Evolutionary conservation across 2,888 invertebrate species (phyloP), one percentile per base, ranked within the genome.

Genomic region (Anorthoa munda): DNA sequence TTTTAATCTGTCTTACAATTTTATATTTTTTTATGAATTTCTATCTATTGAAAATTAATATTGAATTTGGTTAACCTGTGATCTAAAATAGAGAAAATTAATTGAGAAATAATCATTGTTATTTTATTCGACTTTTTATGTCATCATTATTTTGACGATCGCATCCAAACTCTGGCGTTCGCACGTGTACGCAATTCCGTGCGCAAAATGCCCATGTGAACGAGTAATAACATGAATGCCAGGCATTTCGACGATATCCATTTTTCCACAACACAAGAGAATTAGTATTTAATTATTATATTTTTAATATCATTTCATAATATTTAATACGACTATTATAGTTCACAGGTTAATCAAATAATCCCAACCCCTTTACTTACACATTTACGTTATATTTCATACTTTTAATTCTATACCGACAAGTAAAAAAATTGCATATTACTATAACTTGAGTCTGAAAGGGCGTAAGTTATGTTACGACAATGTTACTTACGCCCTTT

Each of bases 11-110:
- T 77, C 72, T 71, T 76, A 81, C 53, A 85, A 75, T 66, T 70
- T 75, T 71, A 72, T 69, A 58, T 48, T 50, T 66, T 66, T 75
- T 71, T 51, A 56, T 48, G 67, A 79, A 82, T 51, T 79, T 82
- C 77, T 84, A 77, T 86, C 73, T 85, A 86, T 81, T 81, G 81
- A 71, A 71, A 77, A 73, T 71, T 59, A 72, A 66, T 66, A 71
- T 50, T 12, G 3, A 56, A 60, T 70, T 53, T 66, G 59, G 56
- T 77, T 81, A 81, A 60, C 58, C 75, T 81, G 83, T 75, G 70
- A 75, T 21, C 56, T 68, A 53, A n/a, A 51, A 39, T 56, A 55
- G 31, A 55, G 39, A 3, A 26, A 31, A 59, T 31, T 51, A 50
- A 61, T 23, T 51, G 1, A 45, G n/a, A 18, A 4, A 39, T 23